These are phyloP conservation scores for Nestor notabilis DNA, from an alignment of 2,113 vertebrate species.

Conservation along the genomic window DNA sequence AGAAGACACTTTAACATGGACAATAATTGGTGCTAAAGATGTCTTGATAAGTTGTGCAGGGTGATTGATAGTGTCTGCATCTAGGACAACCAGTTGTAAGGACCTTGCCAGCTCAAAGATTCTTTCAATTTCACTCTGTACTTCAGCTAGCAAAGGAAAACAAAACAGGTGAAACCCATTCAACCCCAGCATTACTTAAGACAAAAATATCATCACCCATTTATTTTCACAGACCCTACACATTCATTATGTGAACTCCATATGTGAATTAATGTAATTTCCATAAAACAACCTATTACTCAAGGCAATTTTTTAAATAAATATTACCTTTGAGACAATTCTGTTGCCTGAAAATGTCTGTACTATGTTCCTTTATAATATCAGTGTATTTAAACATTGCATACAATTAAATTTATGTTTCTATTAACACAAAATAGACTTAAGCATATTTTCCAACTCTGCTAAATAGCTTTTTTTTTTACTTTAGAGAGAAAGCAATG, in stretches of 20 bases:
- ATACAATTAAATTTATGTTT: not conserved
- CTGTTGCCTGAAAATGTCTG: not conserved
- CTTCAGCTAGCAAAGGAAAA: slow-evolving; percentile 82
- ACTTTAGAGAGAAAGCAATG: not conserved
- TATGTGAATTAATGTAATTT: not conserved
- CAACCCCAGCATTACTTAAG: not conserved
- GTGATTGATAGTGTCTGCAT: slow-evolving; percentile 98
- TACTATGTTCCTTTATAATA: not conserved
- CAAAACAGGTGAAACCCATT: not conserved
- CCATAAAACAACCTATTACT: not conserved
- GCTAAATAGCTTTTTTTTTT: not conserved
- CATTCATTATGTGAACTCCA: not conserved
- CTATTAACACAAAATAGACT: not conserved
- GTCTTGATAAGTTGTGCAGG: slow-evolving; percentile 97
- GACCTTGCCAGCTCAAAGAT: slow-evolving; percentile 97
- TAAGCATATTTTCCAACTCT: not conserved
- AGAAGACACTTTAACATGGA: slow-evolving; percentile 98
- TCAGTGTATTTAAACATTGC: not conserved
- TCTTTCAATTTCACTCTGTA: slow-evolving; percentile 97
- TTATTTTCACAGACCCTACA: not conserved
- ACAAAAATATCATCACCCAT: not conserved
- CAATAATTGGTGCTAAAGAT: slow-evolving; percentile 95
- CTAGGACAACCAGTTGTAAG: slow-evolving; percentile 94
- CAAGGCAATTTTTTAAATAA: not conserved
- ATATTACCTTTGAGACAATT: not conserved